These are phyloP conservation scores for Syrrhaptes paradoxus DNA, from an alignment of 2,113 vertebrate genomes.

Conservation along the genomic window DNA sequence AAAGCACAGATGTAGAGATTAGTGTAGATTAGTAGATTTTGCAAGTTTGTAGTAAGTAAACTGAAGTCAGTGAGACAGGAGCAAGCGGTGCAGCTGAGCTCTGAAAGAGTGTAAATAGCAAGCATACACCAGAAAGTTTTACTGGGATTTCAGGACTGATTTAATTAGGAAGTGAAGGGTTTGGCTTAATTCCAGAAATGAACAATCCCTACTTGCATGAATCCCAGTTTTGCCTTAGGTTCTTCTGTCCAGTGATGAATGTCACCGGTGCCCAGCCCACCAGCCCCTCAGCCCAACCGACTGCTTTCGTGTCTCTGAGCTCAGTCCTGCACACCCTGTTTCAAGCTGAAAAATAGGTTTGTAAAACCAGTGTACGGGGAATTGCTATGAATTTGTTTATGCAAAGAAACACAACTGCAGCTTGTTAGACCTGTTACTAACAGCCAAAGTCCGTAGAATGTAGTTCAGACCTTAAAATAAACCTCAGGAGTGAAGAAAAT, in stretches of 20 bases:
- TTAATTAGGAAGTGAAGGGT: neutral
- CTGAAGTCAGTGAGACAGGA: neutral
- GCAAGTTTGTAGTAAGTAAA: neutral
- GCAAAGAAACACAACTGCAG: neutral
- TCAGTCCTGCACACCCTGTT: neutral
- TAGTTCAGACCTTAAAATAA: neutral
- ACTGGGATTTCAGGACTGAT: neutral
- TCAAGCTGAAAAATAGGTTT: neutral
- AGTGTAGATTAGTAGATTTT: too few relatives aligned
- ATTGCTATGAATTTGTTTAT: neutral
- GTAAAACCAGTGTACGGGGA: neutral
- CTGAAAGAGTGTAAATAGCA: neutral
- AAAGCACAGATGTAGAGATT: neutral
- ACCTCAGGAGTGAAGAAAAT: neutral
- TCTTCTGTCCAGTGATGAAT: neutral
- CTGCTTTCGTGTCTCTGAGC: fast-evolving
- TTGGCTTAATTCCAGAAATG: conserved; percentile 10
- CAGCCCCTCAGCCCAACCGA: fast-evolving
- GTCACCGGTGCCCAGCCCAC: neutral
- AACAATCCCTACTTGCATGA: neutral
- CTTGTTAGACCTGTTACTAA: neutral
- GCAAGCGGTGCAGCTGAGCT: neutral
- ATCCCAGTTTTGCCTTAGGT: neutral
- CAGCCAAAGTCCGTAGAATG: neutral
- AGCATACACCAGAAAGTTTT: neutral